phyloP scores from a whole-genome alignment of 2,797 vertebrate species.

The Gallinago nigripennis region DNA sequence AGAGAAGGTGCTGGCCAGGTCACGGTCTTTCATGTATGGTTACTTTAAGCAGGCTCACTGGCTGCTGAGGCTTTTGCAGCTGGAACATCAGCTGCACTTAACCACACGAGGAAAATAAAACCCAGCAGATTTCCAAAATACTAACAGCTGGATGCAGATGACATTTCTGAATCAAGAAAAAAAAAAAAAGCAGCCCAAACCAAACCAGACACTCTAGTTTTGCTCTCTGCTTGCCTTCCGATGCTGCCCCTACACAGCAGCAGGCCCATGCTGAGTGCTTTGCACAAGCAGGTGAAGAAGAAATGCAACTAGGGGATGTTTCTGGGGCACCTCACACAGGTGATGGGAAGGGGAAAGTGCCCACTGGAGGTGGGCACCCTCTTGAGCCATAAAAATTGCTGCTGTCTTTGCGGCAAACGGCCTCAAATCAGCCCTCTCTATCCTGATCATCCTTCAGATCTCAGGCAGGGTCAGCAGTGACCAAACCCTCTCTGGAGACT shows the following conservation, averaged over 20 bases:
- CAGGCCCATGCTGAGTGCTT: not conserved
- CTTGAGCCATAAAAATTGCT: not conserved
- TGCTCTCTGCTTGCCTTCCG: not conserved
- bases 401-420: not conserved
- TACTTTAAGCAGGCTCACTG: not conserved
- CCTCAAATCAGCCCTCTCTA: not conserved
- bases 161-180: not conserved
- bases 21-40: not conserved
- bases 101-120: constrained; percentile 7
- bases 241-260: not conserved
- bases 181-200: not conserved
- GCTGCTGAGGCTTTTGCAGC: constrained; percentile 22
- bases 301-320: not conserved
- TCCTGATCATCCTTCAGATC: not conserved
- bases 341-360: not conserved
- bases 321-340: not conserved
- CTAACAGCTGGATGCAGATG: constrained; percentile 64
- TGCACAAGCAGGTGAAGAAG: not conserved
- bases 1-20: not conserved
- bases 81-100: constrained; percentile 14
- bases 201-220: not conserved
- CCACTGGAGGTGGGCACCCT: not conserved
- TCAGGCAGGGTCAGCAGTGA: not conserved
- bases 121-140: constrained; percentile 26
- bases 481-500: not conserved